Base-by-base conservation (phyloP, 2,797 vertebrate species). In the Alosa sapidissima region DNA sequence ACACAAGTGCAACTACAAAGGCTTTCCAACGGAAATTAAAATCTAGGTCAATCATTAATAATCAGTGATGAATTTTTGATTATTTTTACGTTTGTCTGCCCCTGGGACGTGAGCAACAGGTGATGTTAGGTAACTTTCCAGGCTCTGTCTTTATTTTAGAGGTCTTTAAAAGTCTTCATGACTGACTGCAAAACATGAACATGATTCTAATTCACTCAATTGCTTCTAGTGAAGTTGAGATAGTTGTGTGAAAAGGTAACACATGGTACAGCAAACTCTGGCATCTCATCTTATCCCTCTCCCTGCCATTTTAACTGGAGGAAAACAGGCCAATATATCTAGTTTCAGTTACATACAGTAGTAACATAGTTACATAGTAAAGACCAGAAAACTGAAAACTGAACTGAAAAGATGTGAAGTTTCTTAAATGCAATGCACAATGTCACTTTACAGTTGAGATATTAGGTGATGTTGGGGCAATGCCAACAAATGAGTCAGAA, bases 1-100 rank as follows among this genome's bases (percentile, higher is more conserved):
- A 85, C 88, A 86, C 86, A 91, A 90, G 89, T 83, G 75, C 14
- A 58, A 90, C 84, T 87, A 90, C 88, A 91, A 92, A 91, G 85
- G 68, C 82, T 89, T 89, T 60, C 68, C 81, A 83, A 55, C 54
- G 65, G 62, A 91, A 87, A 91, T 86, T 45, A 88, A 89, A 52
- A 47, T 78, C 49, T 54, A 75, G 81, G 87, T 87, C 83, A 72
- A 55, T 55, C n/a, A 81, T 36, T 82, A 87, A n/a, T 84, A 54
- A 84, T 81, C 58, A 85, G 54, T 85, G 88, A 81, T 88, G 47
- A 87, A 84, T 87, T 82, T 91, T 65, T 87, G 86, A 90, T 86
- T 86, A 82, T 78, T 41, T 78, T 78, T 78, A 78, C 19, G 41
- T 16, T 6, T 78, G 4, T 45, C 68, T 41, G 68, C 68, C 68